These are phyloP conservation scores for Coracopsis vasa DNA, from an alignment of 2,113 vertebrate species.

Conservation along the genomic window DNA sequence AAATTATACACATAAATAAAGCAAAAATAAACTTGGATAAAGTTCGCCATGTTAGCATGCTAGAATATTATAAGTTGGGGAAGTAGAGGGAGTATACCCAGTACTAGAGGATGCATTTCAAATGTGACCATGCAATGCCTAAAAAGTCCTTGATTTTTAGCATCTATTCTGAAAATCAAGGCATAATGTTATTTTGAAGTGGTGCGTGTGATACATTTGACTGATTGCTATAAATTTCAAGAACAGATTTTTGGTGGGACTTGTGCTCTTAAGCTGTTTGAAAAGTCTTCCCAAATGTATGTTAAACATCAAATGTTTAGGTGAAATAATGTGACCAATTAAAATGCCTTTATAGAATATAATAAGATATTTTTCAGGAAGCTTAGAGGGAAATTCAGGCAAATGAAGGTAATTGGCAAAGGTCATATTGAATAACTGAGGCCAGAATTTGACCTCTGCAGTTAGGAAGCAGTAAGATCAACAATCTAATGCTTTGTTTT, in stretches of 20 bases:
- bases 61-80: not conserved
- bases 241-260: not conserved
- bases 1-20: not conserved
- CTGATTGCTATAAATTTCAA: not conserved
- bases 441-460: not conserved
- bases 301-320: not conserved
- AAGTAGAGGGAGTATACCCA: not conserved
- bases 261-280: not conserved
- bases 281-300: not conserved
- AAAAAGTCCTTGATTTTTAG: not conserved
- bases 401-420: not conserved
- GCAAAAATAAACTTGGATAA: not conserved
- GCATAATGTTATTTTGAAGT: not conserved
- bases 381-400: not conserved
- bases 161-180: not conserved
- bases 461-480: not conserved
- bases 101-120: not conserved
- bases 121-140: not conserved
- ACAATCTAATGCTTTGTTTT: not conserved
- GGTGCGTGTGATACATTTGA: not conserved
- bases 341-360: not conserved
- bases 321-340: not conserved
- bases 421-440: not conserved
- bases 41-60: not conserved
- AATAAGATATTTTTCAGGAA: not conserved